Evolutionary conservation across 2,113 vertebrate species (phyloP).

Genomic region (Cyanoderma ruficeps): DNA sequence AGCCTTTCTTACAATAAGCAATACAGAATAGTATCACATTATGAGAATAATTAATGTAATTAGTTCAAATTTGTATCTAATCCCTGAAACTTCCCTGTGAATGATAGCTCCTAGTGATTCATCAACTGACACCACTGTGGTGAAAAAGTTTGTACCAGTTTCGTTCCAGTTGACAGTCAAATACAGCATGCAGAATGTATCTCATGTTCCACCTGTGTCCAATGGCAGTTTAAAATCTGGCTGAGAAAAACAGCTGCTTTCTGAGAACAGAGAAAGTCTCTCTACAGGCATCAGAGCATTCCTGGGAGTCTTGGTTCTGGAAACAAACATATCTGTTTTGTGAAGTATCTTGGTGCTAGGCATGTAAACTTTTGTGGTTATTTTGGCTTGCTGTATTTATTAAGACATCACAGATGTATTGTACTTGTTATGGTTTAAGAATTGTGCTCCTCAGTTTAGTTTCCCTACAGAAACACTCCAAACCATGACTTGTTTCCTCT

Average conservation of each 20-base stretch:
- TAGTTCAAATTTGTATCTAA: neutral
- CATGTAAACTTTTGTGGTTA: neutral
- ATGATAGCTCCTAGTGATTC: neutral
- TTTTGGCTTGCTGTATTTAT: neutral
- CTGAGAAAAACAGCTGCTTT: neutral
- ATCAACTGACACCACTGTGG: neutral
- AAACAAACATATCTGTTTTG: neutral
- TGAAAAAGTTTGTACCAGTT: neutral
- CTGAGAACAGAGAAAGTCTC: neutral
- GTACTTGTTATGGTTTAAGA: neutral
- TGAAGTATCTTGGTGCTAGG: neutral
- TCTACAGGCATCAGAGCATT: neutral
- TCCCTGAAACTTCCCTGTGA: neutral
- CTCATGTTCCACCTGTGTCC: neutral
- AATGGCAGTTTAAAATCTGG: neutral
- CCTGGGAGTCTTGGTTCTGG: neutral
- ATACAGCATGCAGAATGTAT: neutral
- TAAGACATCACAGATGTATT: neutral
- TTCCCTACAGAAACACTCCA: neutral
- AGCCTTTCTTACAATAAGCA: neutral
- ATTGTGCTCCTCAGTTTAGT: neutral
- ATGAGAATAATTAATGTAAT: neutral
- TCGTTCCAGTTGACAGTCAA: neutral
- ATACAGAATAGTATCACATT: neutral
- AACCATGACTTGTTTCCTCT: accelerated